Evolutionary conservation across 2,888 invertebrate genomes (phyloP), one percentile per base, ranked within the genome.

Genomic region (Eupithecia subfuscata): DNA sequence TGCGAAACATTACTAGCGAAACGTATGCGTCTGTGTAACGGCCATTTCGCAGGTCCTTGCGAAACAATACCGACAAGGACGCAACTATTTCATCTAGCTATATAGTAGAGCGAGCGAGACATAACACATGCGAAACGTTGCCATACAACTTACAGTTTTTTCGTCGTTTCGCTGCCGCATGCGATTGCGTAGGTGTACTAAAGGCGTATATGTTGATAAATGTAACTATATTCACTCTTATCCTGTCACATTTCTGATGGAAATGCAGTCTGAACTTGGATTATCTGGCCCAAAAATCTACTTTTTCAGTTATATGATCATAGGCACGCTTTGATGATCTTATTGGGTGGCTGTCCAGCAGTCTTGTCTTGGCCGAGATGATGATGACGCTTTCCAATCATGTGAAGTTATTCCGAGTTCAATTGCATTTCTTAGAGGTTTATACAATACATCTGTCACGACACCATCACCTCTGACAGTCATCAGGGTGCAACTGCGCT

Each of bases 401-500:
- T 9, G 30, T 34, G 8, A 64, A 16, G 64, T 34, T 22, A 56
- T 56, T 64, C 64, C 64, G 34, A 64, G 30, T 34, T 18, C 64
- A 34, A 64, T 22, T 64, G 64, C 34, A 64, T 34, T 34, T 14
- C 18, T 22, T 11, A 56, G 11, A 22, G 22, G n/a, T 56, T 7
- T 30, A 2, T 40, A 37, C 40, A 9, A 40, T 30, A 7, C 64
- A 34, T 64, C 60, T 60, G 25, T 25, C 25, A 25, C 60, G 0
- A 60, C 60, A 25, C 40, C 40, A 40, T 68, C 68, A 68, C 64
- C 71, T 74, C 52, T 48, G 52, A 45, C 43, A n/a, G 43, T 76
- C 77, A 16, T 75, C 74, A 2, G 65, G 2, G 12, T n/a, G 73
- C 30, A 79, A 5, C 18, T 72, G 85, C 52, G 92, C 90, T n/a